These are phyloP conservation scores for Sabatieria punctata DNA, from an alignment of 2,888 invertebrate genomes.

Conservation along the genomic window DNA sequence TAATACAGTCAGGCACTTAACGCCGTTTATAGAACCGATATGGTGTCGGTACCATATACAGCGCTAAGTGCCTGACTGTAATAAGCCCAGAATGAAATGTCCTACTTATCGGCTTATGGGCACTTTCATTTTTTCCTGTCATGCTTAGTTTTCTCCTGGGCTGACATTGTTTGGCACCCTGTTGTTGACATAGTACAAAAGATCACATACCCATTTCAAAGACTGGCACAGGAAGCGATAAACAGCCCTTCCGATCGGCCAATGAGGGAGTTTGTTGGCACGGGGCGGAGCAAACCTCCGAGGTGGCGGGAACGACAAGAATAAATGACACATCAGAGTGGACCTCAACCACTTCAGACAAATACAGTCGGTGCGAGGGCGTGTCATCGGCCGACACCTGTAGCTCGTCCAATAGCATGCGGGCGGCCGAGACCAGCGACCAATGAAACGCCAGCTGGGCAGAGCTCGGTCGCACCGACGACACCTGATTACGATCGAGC, in stretches of 20 bases:
- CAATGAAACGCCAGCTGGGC: slow-evolving; percentile 35
- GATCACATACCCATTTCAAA: slow-evolving; percentile 40
- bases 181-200: not conserved
- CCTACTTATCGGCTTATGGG: too few relatives aligned
- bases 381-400: slow-evolving; percentile 4
- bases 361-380: slow-evolving; percentile 49
- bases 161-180: too few relatives aligned
- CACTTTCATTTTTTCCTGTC: too few relatives aligned
- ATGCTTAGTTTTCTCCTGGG: too few relatives aligned
- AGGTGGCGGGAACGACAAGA: slow-evolving; percentile 74
- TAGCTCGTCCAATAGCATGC: slow-evolving; percentile 6
- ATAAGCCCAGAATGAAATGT: too few relatives aligned
- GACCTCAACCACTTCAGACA: slow-evolving; percentile 79
- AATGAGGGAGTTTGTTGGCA: slow-evolving; percentile 41
- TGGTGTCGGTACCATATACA: too few relatives aligned
- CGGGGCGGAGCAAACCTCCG: slow-evolving; percentile 68
- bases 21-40: too few relatives aligned
- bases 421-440: slow-evolving; percentile 13
- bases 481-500: slow-evolving; percentile 16
- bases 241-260: slow-evolving; percentile 54
- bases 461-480: slow-evolving; percentile 12
- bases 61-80: too few relatives aligned
- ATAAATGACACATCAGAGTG: slow-evolving; percentile 76
- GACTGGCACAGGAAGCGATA: slow-evolving; percentile 73
- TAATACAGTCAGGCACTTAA: too few relatives aligned